Evolutionary conservation across 2,797 vertebrate genomes (phyloP).

Genomic region (Acipenser ruthenus): DNA sequence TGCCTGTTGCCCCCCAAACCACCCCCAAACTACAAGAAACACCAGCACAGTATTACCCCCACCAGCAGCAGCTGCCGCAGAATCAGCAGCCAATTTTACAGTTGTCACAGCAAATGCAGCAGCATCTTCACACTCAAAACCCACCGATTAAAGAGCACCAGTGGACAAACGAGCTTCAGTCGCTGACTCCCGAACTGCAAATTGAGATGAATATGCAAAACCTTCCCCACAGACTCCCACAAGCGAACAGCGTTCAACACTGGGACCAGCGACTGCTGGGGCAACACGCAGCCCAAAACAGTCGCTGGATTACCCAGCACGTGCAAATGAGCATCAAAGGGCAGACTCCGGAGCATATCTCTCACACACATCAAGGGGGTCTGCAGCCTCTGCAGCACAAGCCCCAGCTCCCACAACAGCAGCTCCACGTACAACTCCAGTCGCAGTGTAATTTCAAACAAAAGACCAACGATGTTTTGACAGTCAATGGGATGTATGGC

Average conservation of each 20-base stretch:
- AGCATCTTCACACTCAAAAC: conserved; percentile 34
- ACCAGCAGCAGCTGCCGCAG: conserved; percentile 23
- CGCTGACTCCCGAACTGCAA: conserved; percentile 5
- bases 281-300: conserved; percentile 10
- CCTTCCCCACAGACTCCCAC: too few relatives aligned
- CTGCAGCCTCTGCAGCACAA: too few relatives aligned
- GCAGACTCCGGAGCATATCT: too few relatives aligned
- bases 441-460: conserved; percentile 31
- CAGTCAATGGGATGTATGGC: conserved; percentile 26
- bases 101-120: conserved; percentile 57
- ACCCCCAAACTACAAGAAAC: background rate
- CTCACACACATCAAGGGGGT: too few relatives aligned
- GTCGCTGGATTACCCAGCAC: conserved; percentile 39
- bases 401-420: conserved; percentile 5
- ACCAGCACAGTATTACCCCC: background rate
- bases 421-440: conserved; percentile 21
- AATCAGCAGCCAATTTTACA: conserved; percentile 45
- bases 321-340: too few relatives aligned
- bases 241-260: background rate
- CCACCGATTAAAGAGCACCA: conserved; percentile 16
- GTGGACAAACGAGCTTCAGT: background rate
- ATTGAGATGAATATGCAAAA: background rate
- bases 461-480: conserved; percentile 13
- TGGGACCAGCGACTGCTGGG: conserved; percentile 19
- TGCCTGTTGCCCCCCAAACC: background rate